Conservation (phyloP, 2,797 vertebrate genomes). For the Enteromius unitaeniatus region DNA sequence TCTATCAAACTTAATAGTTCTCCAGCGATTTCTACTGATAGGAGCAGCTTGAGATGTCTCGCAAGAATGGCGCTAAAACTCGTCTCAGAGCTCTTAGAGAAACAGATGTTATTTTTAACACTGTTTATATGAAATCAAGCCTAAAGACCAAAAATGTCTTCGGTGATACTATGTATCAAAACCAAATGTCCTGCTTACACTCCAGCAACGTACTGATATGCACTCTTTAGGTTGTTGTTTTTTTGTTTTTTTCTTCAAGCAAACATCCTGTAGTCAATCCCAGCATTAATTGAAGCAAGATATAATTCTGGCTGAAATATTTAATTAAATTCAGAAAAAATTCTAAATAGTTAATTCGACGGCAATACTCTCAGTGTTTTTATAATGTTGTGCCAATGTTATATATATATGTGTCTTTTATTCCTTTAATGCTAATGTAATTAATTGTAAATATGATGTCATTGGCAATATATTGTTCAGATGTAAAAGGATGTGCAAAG, state of each 20-base stretch:
- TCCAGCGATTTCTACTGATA: conserved; percentile 14
- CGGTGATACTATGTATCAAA: not conserved
- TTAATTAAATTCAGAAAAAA: not conserved
- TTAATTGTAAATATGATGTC: not conserved
- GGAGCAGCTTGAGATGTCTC: conserved; percentile 26
- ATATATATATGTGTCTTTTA: not conserved
- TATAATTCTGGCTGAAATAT: not conserved
- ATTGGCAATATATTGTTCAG: not conserved
- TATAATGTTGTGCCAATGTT: not conserved
- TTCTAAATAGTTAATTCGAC: not conserved
- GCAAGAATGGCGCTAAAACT: conserved; percentile 7
- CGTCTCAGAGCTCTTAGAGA: conserved; percentile 7
- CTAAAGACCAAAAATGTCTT: conserved; percentile 1
- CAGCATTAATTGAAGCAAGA: not conserved
- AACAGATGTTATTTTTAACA: conserved; percentile 40
- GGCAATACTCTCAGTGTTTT: not conserved
- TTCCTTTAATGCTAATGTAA: not conserved
- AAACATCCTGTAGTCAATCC: not conserved
- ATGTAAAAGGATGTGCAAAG: not conserved
- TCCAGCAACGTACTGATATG: too few relatives aligned
- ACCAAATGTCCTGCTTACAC: not conserved
- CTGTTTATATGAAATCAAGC: conserved; percentile 21
- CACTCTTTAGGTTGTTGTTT: not conserved
- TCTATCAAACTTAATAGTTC: conserved; percentile 33
- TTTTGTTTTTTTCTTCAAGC: not conserved